Percentiles rank a stretch among this genome's conserved stretches.
These are phyloP conservation scores for Eurystomus gularis DNA, from an alignment of 2,113 vertebrate species.

Conservation along the genomic window DNA sequence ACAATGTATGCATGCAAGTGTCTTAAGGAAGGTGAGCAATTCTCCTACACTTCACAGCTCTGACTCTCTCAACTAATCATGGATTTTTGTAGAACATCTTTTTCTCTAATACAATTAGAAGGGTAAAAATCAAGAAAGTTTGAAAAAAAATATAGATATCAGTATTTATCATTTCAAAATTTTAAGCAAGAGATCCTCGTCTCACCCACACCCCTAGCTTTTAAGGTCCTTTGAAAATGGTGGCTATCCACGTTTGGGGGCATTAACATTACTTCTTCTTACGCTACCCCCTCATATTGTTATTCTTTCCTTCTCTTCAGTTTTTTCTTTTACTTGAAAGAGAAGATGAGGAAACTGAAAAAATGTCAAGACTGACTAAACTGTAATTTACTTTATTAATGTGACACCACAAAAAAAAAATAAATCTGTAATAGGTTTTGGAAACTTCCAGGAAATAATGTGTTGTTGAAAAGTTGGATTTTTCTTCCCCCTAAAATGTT, in stretches of 20 bases:
- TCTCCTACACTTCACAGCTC: background rate
- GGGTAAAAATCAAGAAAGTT: background rate
- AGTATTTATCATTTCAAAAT: background rate
- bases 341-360: background rate
- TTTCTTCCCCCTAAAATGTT: rapidly evolving
- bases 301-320: background rate
- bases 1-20: background rate
- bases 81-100: background rate
- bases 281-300: background rate
- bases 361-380: background rate
- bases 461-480: background rate
- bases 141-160: background rate
- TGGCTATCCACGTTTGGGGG: background rate
- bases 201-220: background rate
- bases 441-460: background rate
- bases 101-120: background rate
- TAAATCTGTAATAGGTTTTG: background rate
- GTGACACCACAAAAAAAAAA: background rate
- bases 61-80: background rate
- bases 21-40: background rate
- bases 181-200: background rate
- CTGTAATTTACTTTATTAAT: background rate
- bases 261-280: background rate
- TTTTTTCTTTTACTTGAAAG: background rate
- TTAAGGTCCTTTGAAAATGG: background rate